Percentiles rank a stretch among this genome's conserved stretches.
These are phyloP conservation scores for Cheilosia soror DNA, from an alignment of 2,888 invertebrate genomes.

Conservation along the genomic window DNA sequence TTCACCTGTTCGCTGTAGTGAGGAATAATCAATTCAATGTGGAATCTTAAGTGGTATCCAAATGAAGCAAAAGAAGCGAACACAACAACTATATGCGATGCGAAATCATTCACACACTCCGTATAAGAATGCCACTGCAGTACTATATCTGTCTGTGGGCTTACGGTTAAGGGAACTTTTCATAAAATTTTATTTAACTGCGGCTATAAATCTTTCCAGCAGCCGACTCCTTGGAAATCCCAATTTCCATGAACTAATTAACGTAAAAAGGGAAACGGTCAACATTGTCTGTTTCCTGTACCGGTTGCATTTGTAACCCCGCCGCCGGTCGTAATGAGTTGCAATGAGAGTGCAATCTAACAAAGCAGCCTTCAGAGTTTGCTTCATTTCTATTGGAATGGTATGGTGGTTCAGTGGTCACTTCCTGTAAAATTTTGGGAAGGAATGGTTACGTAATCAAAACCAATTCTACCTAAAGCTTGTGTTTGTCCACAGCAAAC, in stretches of 20 bases:
- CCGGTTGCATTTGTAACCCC: slow-evolving; percentile 24
- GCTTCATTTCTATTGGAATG: not conserved
- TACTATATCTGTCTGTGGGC: not conserved
- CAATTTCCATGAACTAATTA: slow-evolving; percentile 34
- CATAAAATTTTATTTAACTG: slow-evolving; percentile 37
- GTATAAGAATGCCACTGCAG: not conserved
- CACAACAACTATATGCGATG: slow-evolving; percentile 12
- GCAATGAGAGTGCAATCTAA: slow-evolving; percentile 4
- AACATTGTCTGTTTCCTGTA: slow-evolving; percentile 18
- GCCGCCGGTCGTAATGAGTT: slow-evolving; percentile 5
- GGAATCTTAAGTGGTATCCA: slow-evolving; percentile 51
- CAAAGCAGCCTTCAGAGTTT: slow-evolving; percentile 12
- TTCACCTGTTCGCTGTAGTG: slow-evolving; percentile 53
- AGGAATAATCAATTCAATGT: slow-evolving; percentile 33
- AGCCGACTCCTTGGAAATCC: not conserved
- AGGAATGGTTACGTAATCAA: slow-evolving; percentile 44
- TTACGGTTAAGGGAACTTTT: slow-evolving; percentile 8
- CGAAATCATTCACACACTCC: slow-evolving; percentile 6
- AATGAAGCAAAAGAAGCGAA: not conserved
- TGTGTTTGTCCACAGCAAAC: slow-evolving; percentile 5
- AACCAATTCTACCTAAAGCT: slow-evolving; percentile 25
- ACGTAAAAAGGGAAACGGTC: not conserved
- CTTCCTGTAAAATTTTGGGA: slow-evolving; percentile 12
- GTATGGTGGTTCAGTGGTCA: not conserved
- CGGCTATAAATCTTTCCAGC: slow-evolving; percentile 20